These are phyloP conservation scores for Microcebus griseorufus DNA, from an alignment of 2,113 vertebrate species.

Conservation along the genomic window DNA sequence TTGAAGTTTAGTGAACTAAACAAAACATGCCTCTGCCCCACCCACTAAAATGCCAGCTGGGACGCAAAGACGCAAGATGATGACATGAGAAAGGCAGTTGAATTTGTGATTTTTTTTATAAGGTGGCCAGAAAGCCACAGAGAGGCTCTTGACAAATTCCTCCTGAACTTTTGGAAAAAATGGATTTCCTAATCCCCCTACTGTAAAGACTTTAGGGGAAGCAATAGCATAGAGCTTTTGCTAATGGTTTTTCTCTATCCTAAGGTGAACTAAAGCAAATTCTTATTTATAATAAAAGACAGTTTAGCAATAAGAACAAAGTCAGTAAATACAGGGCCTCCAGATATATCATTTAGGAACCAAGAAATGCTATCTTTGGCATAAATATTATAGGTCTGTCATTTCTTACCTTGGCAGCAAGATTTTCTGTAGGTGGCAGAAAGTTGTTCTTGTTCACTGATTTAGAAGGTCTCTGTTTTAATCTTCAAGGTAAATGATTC, in stretches of 20 bases:
- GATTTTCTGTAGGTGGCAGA: slow-evolving; percentile 70
- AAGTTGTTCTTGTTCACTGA: slow-evolving; percentile 69
- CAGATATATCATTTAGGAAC: slow-evolving; percentile 48
- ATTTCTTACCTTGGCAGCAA: slow-evolving; percentile 60
- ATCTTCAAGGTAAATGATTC: slow-evolving; percentile 49
- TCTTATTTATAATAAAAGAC: slow-evolving; percentile 55
- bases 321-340: slow-evolving; percentile 35
- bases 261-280: slow-evolving; percentile 52
- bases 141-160: background rate
- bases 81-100: background rate
- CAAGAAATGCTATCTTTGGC: slow-evolving; percentile 68
- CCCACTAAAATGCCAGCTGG: background rate
- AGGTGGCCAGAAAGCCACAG: background rate
- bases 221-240: background rate
- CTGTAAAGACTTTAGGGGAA: background rate
- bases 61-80: background rate
- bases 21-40: background rate
- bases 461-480: slow-evolving; percentile 65
- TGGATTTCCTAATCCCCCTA: background rate
- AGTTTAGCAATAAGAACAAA: slow-evolving; percentile 58
- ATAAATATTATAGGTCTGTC: slow-evolving; percentile 73
- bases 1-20: background rate
- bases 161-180: background rate
- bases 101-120: background rate
- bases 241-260: slow-evolving; percentile 6